Conservation (phyloP, 2,888 invertebrate species). For the Brachypalpus laphriformis region DNA sequence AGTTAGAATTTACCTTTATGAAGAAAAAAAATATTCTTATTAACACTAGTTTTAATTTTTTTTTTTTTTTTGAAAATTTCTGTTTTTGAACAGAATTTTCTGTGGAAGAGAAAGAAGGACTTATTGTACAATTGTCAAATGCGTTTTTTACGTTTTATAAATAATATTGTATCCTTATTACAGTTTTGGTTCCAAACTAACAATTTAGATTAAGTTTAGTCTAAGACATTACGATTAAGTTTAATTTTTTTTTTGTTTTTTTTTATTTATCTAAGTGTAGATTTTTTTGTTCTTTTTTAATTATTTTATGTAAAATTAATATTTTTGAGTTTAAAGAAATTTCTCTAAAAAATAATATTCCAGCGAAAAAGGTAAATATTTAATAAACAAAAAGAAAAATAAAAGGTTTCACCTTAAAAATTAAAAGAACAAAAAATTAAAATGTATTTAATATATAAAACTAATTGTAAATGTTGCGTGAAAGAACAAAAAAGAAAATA, state of each 20-base stretch:
- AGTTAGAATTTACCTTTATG: constrained; percentile 32
- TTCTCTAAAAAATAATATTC: constrained; percentile 81
- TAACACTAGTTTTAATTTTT: constrained; percentile 39
- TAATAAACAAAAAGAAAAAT: constrained; percentile 41
- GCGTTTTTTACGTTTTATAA: constrained; percentile 71
- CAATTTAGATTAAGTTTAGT: constrained; percentile 37
- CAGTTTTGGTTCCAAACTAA: constrained; percentile 45
- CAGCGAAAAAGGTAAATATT: constrained; percentile 74
- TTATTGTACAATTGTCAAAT: constrained; percentile 74
- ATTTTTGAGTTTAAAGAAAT: constrained; percentile 67
- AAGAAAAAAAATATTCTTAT: constrained; percentile 41
- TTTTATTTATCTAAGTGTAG: background rate
- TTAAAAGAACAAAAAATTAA: constrained; percentile 60
- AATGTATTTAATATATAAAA: constrained; percentile 68
- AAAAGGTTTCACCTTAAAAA: constrained; percentile 74
- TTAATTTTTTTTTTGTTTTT: constrained; percentile 12
- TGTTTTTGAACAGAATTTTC: constrained; percentile 54
- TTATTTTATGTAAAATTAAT: background rate
- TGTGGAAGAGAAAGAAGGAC: constrained; percentile 74
- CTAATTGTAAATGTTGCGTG: constrained; percentile 67
- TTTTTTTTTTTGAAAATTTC: constrained; percentile 59
- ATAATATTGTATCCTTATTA: constrained; percentile 59
- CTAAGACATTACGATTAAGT: constrained; percentile 29
- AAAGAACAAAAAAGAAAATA: constrained; percentile 58
- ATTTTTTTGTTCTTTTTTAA: constrained; percentile 16